Percentiles rank a stretch among this genome's conserved stretches.
Evolutionary conservation across 2,797 vertebrate genomes (phyloP).

Genomic region (Momotus momota): DNA sequence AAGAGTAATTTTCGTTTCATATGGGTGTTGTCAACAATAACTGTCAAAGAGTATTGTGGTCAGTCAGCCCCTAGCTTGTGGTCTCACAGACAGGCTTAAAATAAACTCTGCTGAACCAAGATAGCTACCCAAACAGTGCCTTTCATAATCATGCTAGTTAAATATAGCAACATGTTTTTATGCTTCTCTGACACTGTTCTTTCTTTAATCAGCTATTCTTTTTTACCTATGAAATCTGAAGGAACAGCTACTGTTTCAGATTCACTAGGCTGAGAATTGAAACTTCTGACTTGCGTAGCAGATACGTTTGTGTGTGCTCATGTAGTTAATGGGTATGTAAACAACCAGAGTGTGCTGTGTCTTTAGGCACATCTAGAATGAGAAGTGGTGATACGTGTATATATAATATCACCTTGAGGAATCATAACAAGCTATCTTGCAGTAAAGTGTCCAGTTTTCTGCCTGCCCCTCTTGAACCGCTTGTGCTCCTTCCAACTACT

Average conservation of each 20-base stretch:
- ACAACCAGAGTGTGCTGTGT: not conserved
- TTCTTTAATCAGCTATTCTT: not conserved
- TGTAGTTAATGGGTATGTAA: not conserved
- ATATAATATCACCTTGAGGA: not conserved
- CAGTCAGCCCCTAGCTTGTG: slow-evolving; percentile 59
- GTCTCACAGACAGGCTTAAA: slow-evolving; percentile 52
- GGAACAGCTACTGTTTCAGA: slow-evolving; percentile 18
- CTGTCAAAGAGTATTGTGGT: slow-evolving; percentile 56
- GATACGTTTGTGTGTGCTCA: not conserved
- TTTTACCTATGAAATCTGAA: not conserved
- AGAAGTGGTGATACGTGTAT: not conserved
- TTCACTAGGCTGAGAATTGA: slow-evolving; percentile 16
- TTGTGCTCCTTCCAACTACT: not conserved
- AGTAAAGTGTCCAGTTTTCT: not conserved
- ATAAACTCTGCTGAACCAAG: slow-evolving; percentile 52
- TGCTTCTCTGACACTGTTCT: not conserved
- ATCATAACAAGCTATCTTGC: not conserved
- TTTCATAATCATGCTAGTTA: slow-evolving; percentile 2
- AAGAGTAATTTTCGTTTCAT: slow-evolving; percentile 15
- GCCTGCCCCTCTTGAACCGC: not conserved
- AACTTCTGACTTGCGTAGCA: slow-evolving; percentile 20
- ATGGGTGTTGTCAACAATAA: slow-evolving; percentile 71
- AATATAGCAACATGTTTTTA: slow-evolving; percentile 26
- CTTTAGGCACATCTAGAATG: not conserved
- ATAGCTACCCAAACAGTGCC: slow-evolving; percentile 10